Base-by-base conservation (phyloP, 35 echinoderm and acorn worm species). In the Eucidaris tribuloides region DNA sequence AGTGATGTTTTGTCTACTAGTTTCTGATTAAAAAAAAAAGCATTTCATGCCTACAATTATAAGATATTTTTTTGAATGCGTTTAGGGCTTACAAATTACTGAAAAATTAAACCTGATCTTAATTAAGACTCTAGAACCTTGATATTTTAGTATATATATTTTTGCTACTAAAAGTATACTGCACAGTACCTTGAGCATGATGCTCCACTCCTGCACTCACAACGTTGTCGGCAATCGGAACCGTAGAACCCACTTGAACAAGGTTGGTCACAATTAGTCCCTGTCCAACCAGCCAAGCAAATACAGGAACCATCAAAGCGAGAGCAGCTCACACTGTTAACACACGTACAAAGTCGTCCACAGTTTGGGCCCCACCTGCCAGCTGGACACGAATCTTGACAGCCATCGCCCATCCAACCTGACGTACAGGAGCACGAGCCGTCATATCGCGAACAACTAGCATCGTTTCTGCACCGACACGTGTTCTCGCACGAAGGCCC, bases 331-430 rank as follows among this genome's bases (percentile, higher is more conserved):
- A 65, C 62, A 13, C 64, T 87, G 39, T 99, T 68, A 30, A 66
- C 39, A 64, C 96, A 99, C 3, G 79, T 57, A 45, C 96, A 99
- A 29, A 58, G 33, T 2, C 72, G 81, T 36, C 57, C 70, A 40
- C 96, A 99, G 32, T 93, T 79, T 20, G 77, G 83, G 25, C 96
- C 96, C 72, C 65, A 90, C 23, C 18, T 79, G 3, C 79, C 87
- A 6, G 36, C 57, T 49, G 52, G 17, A 82, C 96, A 99, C 40
- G 28, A 40, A 15, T 55, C 15, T 18, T 91, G 58, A 49, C 96
- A 99, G 31, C 46, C 34, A 42, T 77, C 56, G 4, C 96, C 96
- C 23, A 42, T 61, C 96, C 96, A 99, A 14, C 96, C 96, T 43
- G 90, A 42, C 6, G 83, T 32, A 49, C 96, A 99, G 0, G 87